Conservation (phyloP, 2,113 vertebrate genomes). For the Cochlearius cochlearius region DNA sequence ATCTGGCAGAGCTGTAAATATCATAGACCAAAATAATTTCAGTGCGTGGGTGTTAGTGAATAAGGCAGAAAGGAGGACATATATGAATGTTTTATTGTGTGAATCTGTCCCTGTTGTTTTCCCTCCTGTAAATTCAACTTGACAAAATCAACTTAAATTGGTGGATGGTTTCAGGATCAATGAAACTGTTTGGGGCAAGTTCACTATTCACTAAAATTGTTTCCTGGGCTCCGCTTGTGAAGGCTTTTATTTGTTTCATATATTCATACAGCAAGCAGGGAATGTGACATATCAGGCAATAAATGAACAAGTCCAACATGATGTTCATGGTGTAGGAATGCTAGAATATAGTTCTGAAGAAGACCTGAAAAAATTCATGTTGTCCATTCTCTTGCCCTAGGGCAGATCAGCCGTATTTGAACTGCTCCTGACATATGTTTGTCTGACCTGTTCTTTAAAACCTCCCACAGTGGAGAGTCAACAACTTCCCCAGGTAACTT, state of each 20-base stretch:
- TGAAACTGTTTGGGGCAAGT: neutral
- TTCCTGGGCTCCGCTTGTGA: neutral
- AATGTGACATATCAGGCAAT: neutral
- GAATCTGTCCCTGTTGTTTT: neutral
- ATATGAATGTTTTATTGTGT: neutral
- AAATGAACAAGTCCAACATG: neutral
- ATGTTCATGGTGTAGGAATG: neutral
- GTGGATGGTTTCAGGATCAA: neutral
- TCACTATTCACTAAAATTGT: neutral
- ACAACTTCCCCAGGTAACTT: neutral
- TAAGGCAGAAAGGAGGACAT: neutral
- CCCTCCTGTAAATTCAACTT: neutral
- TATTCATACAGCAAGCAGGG: neutral
- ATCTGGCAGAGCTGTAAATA: constrained; percentile 21
- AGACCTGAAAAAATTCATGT: neutral
- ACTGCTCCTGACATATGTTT: neutral
- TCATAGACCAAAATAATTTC: constrained; percentile 41
- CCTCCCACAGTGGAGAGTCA: neutral
- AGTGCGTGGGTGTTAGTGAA: neutral
- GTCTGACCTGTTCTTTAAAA: neutral
- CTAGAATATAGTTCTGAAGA: neutral
- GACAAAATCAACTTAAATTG: neutral
- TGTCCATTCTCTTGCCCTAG: neutral
- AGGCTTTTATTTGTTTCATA: neutral
- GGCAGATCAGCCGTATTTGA: neutral